Conservation (phyloP, 1,140 invertebrate species). For the Atta texana region DNA sequence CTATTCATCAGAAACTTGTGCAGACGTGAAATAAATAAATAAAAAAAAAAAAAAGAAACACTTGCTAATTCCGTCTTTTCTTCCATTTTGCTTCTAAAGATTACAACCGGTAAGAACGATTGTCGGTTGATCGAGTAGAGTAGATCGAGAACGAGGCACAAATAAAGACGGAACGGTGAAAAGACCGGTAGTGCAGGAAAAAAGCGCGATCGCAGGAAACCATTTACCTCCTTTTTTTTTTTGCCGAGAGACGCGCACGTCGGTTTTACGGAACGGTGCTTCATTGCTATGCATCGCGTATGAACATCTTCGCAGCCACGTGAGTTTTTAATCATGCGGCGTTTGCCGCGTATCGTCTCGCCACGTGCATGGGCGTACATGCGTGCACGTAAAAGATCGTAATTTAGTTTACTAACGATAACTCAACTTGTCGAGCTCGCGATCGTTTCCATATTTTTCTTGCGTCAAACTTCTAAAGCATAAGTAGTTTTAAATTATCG, state of each 20-base stretch:
- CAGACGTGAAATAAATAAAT: conserved; percentile 29
- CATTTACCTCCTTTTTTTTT: conserved; percentile 40
- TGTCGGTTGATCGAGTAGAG: neutral
- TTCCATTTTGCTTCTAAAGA: conserved; percentile 4
- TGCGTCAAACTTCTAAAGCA: neutral
- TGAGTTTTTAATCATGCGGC: conserved; percentile 57
- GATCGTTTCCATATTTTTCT: conserved; percentile 3
- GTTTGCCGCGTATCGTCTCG: conserved; percentile 18
- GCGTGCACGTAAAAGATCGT: conserved; percentile 34
- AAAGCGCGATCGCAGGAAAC: conserved; percentile 36
- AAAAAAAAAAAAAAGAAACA: neutral
- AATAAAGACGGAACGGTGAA: neutral
- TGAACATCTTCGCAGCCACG: conserved; percentile 16
- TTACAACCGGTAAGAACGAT: conserved; percentile 16
- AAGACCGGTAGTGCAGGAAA: neutral
- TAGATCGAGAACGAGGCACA: conserved; percentile 9
- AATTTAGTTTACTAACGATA: conserved; percentile 39
- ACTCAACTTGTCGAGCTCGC: conserved; percentile 18
- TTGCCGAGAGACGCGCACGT: conserved; percentile 34
- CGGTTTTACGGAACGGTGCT: conserved; percentile 43
- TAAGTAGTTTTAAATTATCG: no score
- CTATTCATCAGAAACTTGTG: neutral
- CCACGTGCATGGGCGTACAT: conserved; percentile 36
- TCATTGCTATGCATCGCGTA: conserved; percentile 61
- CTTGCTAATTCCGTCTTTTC: neutral